Evolutionary conservation across 53 echinoderm and acorn worm species (phyloP).

Genomic region (Arbacia lixula): DNA sequence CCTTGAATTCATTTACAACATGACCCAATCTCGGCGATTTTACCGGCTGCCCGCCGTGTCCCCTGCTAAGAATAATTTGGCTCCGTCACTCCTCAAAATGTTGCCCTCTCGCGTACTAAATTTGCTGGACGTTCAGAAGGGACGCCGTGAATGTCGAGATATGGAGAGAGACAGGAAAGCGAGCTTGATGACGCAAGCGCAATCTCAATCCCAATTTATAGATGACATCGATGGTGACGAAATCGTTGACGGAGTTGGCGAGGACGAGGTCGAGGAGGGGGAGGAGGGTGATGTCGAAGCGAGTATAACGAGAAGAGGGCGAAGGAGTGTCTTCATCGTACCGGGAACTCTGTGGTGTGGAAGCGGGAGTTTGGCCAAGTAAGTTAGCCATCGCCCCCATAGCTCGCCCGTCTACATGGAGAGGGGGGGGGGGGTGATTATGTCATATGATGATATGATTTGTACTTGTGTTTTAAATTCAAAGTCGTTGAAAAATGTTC

Average conservation of each 20-base stretch:
- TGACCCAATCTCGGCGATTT: too few relatives aligned
- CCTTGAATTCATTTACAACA: too few relatives aligned
- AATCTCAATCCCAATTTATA: background rate
- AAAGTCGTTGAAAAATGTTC: too few relatives aligned
- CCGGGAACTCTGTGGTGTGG: slow-evolving; percentile 97
- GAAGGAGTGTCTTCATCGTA: slow-evolving; percentile 67
- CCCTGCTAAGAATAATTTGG: too few relatives aligned
- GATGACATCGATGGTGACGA: background rate
- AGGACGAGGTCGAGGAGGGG: background rate
- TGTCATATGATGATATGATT: too few relatives aligned
- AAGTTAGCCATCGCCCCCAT: slow-evolving; percentile 9
- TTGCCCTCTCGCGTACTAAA: too few relatives aligned
- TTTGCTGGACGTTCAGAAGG: slow-evolving; percentile 7
- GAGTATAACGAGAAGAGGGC: slow-evolving; percentile 13
- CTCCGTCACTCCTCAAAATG: too few relatives aligned
- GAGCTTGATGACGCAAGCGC: background rate
- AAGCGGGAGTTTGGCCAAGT: slow-evolving; percentile 61
- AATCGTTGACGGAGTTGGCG: too few relatives aligned
- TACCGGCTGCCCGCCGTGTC: too few relatives aligned
- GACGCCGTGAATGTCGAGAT: slow-evolving; percentile 5
- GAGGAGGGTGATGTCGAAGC: background rate
- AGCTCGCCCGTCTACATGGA: background rate
- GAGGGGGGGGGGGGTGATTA: too few relatives aligned
- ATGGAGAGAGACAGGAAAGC: slow-evolving; percentile 30
- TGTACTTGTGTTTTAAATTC: too few relatives aligned